Percentiles rank a stretch among this genome's conserved stretches.
Conservation (phyloP, 2,113 vertebrate species). For the Spheniscus mendiculus region DNA sequence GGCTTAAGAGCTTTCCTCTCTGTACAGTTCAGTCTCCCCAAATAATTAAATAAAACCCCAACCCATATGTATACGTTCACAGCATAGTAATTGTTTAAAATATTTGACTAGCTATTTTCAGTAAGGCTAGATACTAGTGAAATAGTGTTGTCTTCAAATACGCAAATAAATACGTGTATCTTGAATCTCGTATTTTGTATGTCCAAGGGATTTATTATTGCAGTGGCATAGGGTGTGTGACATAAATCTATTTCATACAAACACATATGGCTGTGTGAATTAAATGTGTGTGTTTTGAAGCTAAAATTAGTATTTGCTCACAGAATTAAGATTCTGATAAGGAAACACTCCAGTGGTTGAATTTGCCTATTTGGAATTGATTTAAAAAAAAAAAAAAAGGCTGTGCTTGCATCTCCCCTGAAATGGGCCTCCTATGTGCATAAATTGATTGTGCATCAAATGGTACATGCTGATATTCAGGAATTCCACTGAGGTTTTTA, state of each 20-base stretch:
- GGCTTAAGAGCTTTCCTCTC: background rate
- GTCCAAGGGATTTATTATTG: background rate
- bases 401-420: background rate
- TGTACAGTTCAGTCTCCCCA: background rate
- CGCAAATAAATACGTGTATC: background rate
- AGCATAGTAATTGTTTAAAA: background rate
- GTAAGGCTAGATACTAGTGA: background rate
- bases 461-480: background rate
- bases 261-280: background rate
- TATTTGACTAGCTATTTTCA: background rate
- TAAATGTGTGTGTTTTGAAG: background rate
- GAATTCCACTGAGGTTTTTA: slow-evolving; percentile 12
- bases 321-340: background rate
- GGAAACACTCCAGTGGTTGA: background rate
- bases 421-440: background rate
- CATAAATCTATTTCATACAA: background rate
- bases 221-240: background rate
- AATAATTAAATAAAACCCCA: background rate
- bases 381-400: background rate
- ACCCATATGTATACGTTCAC: background rate
- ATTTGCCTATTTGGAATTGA: background rate
- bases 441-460: background rate
- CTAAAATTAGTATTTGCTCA: background rate
- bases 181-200: background rate
- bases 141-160: background rate